Base-by-base conservation (phyloP, 1,140 invertebrate species). In the Macrobrachium nipponense region DNA sequence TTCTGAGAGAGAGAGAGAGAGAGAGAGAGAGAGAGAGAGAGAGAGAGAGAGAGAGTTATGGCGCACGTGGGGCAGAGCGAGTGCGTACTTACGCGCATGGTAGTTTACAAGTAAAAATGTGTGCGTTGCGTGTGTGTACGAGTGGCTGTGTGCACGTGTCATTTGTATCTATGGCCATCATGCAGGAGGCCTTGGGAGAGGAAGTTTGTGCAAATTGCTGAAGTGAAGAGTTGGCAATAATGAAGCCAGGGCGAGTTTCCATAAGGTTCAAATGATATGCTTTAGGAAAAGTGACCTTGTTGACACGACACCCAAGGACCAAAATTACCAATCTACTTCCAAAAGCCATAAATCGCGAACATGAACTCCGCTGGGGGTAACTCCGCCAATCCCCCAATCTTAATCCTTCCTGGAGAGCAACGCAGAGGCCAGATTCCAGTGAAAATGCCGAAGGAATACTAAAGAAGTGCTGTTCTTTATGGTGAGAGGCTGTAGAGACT, bases 221-320 rank as follows among this genome's bases (percentile, higher is more conserved):
- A 80, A 80, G 64, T 80, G 79, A 80, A 80, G 79, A 80, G 64
- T 68, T 70, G 64, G 62, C 79, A 68, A 80, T 80, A 80, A 80
- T 80, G 79, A 80, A 66, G 64, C 64, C 58, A 27, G 58, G 18
- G 76, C 51, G 76, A 78, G 51, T 78, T 61, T 61, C 76, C 76
- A 78, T 78, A 78, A 78, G 79, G 79, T 36, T 80, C 17, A 70
- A 51, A 43, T 0, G 15, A 44, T 14, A 68, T 18, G 44, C 23
- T 44, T 5, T 12, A 61, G 62, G 7, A 80, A 23, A 80, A 51
- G 15, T 51, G 64, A 64, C 64, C 64, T 18, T 80, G 15, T 11
- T 51, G 17, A 23, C 36, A 36, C 2, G 14, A 36, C n/a, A 20
- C 64, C 23, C n/a, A 20, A 80, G 23, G 43, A 66, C 8, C 62